Percentiles rank a stretch among this genome's conserved stretches.
Conservation (phyloP, 2,888 invertebrate species). For the Phyto melanocephala region DNA sequence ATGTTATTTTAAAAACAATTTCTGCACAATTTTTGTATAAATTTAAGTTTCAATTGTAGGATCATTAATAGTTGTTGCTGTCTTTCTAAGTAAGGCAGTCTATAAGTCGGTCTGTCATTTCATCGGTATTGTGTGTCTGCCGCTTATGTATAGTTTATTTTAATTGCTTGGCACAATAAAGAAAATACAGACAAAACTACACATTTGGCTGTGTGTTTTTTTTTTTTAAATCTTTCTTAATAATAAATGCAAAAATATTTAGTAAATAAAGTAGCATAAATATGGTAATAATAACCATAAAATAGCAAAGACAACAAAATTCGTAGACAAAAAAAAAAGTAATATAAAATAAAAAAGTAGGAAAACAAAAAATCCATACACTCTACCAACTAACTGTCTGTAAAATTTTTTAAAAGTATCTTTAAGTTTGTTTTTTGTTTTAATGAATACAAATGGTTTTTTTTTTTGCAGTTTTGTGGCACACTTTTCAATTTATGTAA, state of each 20-base stretch:
- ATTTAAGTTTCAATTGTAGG: constrained; percentile 50
- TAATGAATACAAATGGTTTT: constrained; percentile 29
- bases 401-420: constrained; percentile 1
- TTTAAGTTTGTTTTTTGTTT: neutral
- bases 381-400: neutral
- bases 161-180: constrained; percentile 39
- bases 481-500: constrained; percentile 62
- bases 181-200: constrained; percentile 10
- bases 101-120: neutral
- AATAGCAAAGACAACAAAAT: constrained; percentile 35
- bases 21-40: constrained; percentile 54
- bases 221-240: neutral
- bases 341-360: constrained; percentile 11
- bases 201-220: constrained; percentile 19
- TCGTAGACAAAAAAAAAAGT: neutral
- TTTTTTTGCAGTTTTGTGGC: constrained; percentile 32
- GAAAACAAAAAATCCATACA: constrained; percentile 2
- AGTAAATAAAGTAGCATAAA: constrained; percentile 52
- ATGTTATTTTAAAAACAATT: constrained; percentile 22
- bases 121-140: neutral
- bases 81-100: neutral
- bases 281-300: constrained; percentile 59
- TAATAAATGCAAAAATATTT: constrained; percentile 23
- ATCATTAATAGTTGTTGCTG: constrained; percentile 32
- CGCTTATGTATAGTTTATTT: constrained; percentile 18